A percentile compares a stretch with the other conserved stretches of the same genome.
Conservation (phyloP, 30 jellyfish, hydroid and myxozoan genomes). For the Nemopilema nomurai region DNA sequence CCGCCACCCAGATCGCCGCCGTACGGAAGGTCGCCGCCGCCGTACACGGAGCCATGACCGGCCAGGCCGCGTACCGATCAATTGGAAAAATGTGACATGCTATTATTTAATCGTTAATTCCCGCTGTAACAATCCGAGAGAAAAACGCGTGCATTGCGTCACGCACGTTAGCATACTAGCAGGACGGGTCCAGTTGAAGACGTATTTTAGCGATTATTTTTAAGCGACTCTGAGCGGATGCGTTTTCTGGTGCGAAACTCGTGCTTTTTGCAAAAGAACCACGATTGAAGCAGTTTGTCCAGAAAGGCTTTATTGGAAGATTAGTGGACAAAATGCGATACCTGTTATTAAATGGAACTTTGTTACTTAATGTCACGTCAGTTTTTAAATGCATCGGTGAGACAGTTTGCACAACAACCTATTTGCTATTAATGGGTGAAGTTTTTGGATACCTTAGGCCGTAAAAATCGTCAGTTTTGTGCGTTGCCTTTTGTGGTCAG, state of each 20-base stretch:
- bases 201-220: neutral
- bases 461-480: too few relatives aligned
- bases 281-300: neutral
- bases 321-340: neutral
- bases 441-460: neutral
- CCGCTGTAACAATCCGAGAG: neutral
- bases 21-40: slow-evolving; percentile 79
- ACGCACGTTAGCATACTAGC: neutral
- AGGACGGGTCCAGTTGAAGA: neutral
- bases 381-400: neutral
- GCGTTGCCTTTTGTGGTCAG: too few relatives aligned
- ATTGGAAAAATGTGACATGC: neutral
- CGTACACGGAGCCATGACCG: slow-evolving; percentile 55
- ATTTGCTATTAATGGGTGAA: neutral
- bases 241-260: neutral
- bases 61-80: neutral
- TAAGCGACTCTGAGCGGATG: neutral
- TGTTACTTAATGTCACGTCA: neutral
- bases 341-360: neutral
- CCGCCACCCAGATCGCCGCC: slow-evolving; percentile 74
- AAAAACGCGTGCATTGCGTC: neutral
- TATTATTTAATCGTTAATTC: neutral
- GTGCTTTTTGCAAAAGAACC: neutral
- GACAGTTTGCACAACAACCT: neutral
- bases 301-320: neutral